Evolutionary conservation across 1,140 invertebrate species (phyloP).

Genomic region (Vanessa tameamea): DNA sequence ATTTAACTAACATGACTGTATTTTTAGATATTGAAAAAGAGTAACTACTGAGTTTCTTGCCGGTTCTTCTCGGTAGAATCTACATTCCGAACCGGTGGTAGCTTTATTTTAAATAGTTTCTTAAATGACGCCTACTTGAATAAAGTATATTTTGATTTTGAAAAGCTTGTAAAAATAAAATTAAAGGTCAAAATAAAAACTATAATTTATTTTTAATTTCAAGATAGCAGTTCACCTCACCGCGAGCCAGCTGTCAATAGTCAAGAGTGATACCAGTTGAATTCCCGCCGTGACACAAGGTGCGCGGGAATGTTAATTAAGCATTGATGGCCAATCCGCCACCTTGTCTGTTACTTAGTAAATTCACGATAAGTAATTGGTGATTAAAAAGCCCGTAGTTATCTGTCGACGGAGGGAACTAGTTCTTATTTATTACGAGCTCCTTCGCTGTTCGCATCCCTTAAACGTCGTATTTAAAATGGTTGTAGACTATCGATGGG

Average conservation of each 20-base stretch:
- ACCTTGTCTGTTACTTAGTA: conserved; percentile 25
- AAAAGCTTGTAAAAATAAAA: no score
- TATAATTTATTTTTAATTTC: not conserved
- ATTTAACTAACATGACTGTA: no score
- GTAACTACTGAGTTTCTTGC: no score
- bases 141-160: no score
- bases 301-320: conserved; percentile 75
- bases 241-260: conserved; percentile 58
- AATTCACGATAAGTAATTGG: conserved; percentile 31
- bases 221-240: not conserved
- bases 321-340: conserved; percentile 49
- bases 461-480: not conserved
- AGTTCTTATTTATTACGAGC: not conserved
- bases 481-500: no score
- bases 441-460: not conserved
- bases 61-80: no score
- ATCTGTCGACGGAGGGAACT: not conserved
- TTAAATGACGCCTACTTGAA: no score
- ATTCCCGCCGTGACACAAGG: conserved; percentile 66
- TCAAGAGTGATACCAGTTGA: conserved; percentile 65
- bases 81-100: no score
- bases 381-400: conserved; percentile 8
- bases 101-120: no score
- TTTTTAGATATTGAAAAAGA: no score
- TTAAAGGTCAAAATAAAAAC: not conserved